phyloP scores from a whole-genome alignment of 2,113 vertebrate species.

The Mobula birostris region DNA sequence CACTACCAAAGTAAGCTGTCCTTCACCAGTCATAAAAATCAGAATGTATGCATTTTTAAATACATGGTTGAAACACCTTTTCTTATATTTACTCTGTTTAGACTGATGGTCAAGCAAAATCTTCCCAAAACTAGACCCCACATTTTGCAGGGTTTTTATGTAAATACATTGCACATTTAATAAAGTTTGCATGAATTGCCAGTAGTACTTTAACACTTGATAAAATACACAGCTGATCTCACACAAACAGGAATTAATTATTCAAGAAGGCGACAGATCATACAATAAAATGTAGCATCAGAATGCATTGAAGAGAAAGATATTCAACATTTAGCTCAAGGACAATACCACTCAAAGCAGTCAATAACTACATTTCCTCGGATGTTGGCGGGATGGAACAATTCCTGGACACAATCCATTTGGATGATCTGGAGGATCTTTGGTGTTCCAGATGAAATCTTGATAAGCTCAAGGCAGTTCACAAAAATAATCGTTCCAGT shows the following conservation, averaged over 20 bases:
- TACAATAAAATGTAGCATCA: background rate
- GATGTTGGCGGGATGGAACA: background rate
- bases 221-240: background rate
- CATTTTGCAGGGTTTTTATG: background rate
- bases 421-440: constrained; percentile 7
- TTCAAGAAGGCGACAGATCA: background rate
- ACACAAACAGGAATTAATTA: background rate
- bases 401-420: background rate
- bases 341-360: background rate
- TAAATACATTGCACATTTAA: constrained; percentile 30
- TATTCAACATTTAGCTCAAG: constrained; percentile 2
- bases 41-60: background rate
- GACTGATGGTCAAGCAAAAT: constrained; percentile 25
- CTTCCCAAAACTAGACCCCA: background rate
- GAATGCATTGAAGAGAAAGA: background rate
- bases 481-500: background rate
- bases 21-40: background rate
- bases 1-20: background rate
- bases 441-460: constrained; percentile 4
- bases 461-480: constrained; percentile 7
- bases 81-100: background rate
- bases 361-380: background rate
- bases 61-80: background rate
- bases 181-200: background rate
- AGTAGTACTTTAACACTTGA: background rate